Conservation (phyloP, 1,140 invertebrate genomes). For the Drosophila seguyi region DNA sequence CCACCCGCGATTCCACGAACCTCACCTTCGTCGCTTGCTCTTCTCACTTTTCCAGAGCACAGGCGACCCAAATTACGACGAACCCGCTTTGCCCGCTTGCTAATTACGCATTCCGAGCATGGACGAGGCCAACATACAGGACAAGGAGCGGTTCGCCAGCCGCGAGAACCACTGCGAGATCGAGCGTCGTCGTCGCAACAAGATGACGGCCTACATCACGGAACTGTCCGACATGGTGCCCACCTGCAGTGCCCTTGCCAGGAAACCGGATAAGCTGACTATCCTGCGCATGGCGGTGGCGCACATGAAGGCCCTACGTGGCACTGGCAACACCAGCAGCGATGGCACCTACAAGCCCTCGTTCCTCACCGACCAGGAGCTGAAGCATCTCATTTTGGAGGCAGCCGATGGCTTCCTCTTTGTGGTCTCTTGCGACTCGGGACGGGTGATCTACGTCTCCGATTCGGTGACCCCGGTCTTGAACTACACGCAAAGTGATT, state of each 20-base stretch:
- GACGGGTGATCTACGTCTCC: constrained; percentile 98
- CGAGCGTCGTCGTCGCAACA: constrained; percentile 98
- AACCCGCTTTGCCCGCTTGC: constrained; percentile 22
- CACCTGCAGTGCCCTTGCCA: constrained; percentile 97
- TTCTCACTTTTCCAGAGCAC: constrained; percentile 48
- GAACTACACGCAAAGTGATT: constrained; percentile 98
- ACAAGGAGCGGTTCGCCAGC: constrained; percentile 97
- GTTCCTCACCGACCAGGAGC: constrained; percentile 99
- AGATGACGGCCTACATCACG: constrained; percentile 99
- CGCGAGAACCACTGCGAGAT: constrained; percentile 99
- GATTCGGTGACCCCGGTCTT: constrained; percentile 99
- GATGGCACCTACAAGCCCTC: constrained; percentile 99
- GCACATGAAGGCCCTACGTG: constrained; percentile 96
- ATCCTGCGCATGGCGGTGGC: constrained; percentile 99
- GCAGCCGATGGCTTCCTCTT: constrained; percentile 99
- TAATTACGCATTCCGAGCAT: constrained; percentile 86
- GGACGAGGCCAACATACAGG: constrained; percentile 97
- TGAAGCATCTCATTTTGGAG: constrained; percentile 99
- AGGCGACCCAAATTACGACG: constrained; percentile 70
- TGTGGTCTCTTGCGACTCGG: constrained; percentile 99
- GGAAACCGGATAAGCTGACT: constrained; percentile 99
- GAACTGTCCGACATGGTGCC: constrained; percentile 99
- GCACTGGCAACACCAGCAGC: constrained; percentile 96
- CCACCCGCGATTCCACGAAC: constrained; percentile 22
- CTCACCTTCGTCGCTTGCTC: constrained; percentile 17